Evolutionary conservation across 1,140 invertebrate genomes (phyloP).

Genomic region (Saccostrea cuccullata): DNA sequence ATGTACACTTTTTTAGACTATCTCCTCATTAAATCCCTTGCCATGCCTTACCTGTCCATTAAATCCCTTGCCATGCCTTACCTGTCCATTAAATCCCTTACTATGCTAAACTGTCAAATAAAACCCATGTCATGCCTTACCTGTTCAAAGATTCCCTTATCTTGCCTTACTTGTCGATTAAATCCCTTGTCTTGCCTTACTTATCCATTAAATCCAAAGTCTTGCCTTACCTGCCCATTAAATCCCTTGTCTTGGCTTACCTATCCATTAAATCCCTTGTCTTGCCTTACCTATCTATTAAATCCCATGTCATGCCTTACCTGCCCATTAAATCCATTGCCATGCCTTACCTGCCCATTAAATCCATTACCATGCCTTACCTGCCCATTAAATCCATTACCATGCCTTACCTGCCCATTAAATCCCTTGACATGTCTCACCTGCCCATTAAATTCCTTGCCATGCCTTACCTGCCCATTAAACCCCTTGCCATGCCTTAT

Average conservation of each 20-base stretch:
- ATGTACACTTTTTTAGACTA: background rate
- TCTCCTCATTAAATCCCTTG: background rate
- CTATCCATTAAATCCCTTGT: no score
- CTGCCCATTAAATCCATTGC: background rate
- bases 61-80: constrained; percentile 73
- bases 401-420: constrained; percentile 78
- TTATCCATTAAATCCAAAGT: no score
- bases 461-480: constrained; percentile 80
- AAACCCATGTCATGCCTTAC: no score
- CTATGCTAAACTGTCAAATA: no score
- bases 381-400: background rate
- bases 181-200: no score
- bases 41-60: constrained; percentile 86
- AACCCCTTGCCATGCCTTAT: constrained; percentile 87
- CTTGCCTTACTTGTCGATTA: no score
- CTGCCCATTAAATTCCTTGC: background rate
- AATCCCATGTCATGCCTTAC: background rate
- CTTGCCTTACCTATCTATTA: constrained; percentile 83
- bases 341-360: constrained; percentile 83
- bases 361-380: background rate
- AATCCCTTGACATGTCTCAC: background rate
- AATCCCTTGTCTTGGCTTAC: no score
- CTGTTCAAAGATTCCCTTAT: no score
- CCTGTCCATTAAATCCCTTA: constrained; percentile 91
- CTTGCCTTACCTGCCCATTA: no score